Base-by-base conservation (phyloP, 2,888 invertebrate species). In the Emmelina monodactyla region DNA sequence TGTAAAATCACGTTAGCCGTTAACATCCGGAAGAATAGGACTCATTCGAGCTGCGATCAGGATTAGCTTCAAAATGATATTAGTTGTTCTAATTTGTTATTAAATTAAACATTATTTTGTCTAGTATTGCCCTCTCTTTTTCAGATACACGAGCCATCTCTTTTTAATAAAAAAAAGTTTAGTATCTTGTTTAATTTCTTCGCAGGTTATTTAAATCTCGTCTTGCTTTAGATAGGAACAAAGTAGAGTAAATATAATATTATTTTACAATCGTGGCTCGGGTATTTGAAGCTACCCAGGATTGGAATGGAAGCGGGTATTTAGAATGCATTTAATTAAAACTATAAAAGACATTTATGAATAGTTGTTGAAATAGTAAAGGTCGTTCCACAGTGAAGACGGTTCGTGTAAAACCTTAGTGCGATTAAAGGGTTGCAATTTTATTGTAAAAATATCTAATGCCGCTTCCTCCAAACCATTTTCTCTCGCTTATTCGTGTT, bases 21-120 rank as follows among this genome's bases (percentile, higher is more conserved):
- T 63, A 70, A 73, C 73, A 76, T 71, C 78, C 69, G 76, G 62
- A 76, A 75, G 73, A 72, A 68, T 72, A 72, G 76, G 73, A 78
- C 71, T 72, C 68, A 69, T 70, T 69, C 67, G 66, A 68, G 62
- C 66, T 68, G 62, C 66, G 69, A 62, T 67, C 71, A 71, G 64
- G 59, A 61, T 62, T 72, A 75, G 76, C 66, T 65, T 64, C n/a
- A n/a, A n/a, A 65, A 66, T 59, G 55, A 51, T 59, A 63, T 75
- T 70, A 71, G 70, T 73, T 72, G 63, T 71, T 68, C 65, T 67
- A 47, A 56, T 66, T 67, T 67, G 58, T 71, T 65, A 38, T 53
- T 57, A 65, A n/a, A n/a, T n/a, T n/a, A n/a, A n/a, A n/a, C n/a
- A n/a, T n/a, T n/a, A n/a, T n/a, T 57, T 62, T 63, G 62, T 67